These are phyloP conservation scores for Poeciliopsis occidentalis DNA, from an alignment of 2,113 vertebrate genomes.

Conservation along the genomic window DNA sequence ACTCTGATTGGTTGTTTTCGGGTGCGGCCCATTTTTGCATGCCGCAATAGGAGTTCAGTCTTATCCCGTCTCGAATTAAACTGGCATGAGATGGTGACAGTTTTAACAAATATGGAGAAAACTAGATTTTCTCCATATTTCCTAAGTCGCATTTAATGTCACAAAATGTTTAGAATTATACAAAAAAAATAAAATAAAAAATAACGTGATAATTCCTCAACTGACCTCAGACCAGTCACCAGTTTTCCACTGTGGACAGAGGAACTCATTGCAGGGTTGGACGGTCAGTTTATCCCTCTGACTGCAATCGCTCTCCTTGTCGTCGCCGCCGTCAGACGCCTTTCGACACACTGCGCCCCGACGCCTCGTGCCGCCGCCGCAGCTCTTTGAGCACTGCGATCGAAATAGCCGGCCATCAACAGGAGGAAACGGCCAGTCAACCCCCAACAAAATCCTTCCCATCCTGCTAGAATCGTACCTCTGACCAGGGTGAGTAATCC, in stretches of 20 bases:
- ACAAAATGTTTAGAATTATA: neutral
- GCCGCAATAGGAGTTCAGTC: too few relatives aligned
- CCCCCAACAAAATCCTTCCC: constrained; percentile 14
- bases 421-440: neutral
- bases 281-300: constrained; percentile 88
- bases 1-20: too few relatives aligned
- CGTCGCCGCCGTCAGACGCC: constrained; percentile 79
- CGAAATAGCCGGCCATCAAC: constrained; percentile 34
- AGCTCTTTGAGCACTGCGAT: constrained; percentile 93
- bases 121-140: too few relatives aligned
- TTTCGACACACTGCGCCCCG: constrained; percentile 90
- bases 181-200: too few relatives aligned
- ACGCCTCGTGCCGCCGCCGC: constrained; percentile 87
- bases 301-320: constrained; percentile 91
- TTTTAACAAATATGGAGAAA: too few relatives aligned
- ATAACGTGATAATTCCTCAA: neutral
- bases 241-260: constrained; percentile 92
- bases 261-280: constrained; percentile 91
- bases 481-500: constrained; percentile 94
- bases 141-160: neutral
- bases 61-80: too few relatives aligned
- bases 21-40: too few relatives aligned
- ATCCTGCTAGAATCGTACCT: constrained; percentile 79
- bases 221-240: constrained; percentile 97
- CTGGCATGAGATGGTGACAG: too few relatives aligned